Conservation (phyloP, 1,140 invertebrate species). For the Dendroctonus valens region DNA sequence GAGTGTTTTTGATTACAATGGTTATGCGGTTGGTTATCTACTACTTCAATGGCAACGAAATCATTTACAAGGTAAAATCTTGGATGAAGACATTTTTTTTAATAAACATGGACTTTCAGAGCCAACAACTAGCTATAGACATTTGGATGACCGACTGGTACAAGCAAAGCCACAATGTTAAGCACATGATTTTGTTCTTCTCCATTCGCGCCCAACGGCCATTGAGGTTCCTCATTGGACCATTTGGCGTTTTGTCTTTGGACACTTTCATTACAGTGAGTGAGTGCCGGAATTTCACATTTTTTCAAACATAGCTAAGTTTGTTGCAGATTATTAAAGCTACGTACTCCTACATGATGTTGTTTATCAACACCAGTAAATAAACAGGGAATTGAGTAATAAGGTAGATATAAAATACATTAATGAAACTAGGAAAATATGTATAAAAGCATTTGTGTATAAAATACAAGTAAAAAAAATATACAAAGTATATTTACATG, state of each 20-base stretch:
- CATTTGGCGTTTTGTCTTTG: slow-evolving; percentile 29
- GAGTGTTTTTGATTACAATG: slow-evolving; percentile 27
- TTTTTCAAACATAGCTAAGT: background rate
- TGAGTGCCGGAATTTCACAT: background rate
- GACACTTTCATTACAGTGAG: slow-evolving; percentile 22
- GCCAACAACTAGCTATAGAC: slow-evolving; percentile 19
- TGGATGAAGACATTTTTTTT: background rate
- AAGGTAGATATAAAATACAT: too few relatives aligned
- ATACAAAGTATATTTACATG: too few relatives aligned
- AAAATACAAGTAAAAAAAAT: too few relatives aligned
- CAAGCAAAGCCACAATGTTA: slow-evolving; percentile 4
- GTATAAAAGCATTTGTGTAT: too few relatives aligned
- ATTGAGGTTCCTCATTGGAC: slow-evolving; percentile 19
- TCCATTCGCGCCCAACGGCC: slow-evolving; percentile 20
- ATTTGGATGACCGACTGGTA: slow-evolving; percentile 27
- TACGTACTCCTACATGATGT: slow-evolving; percentile 20
- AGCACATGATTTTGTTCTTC: slow-evolving; percentile 15
- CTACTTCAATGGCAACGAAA: slow-evolving; percentile 28
- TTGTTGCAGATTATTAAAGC: slow-evolving; percentile 12
- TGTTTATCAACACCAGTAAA: slow-evolving; percentile 4
- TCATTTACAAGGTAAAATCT: slow-evolving; percentile 21
- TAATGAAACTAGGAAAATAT: too few relatives aligned
- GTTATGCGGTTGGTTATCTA: slow-evolving; percentile 26
- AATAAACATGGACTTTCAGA: slow-evolving; percentile 9
- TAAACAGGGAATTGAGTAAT: too few relatives aligned